Base-by-base conservation (phyloP, 2,888 invertebrate genomes). In the Plebejus anna region DNA sequence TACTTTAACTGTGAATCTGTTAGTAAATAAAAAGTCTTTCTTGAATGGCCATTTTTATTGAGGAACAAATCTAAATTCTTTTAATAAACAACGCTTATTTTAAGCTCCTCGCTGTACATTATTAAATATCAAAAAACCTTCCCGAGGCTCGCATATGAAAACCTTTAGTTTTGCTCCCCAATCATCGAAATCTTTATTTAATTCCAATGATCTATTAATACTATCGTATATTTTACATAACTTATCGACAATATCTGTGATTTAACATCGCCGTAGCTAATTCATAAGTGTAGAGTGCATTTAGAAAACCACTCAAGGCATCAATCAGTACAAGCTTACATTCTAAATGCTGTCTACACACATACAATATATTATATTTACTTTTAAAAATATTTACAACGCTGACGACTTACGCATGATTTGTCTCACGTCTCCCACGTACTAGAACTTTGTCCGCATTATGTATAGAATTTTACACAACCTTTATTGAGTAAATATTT, bases 141-240 rank as follows among this genome's bases (percentile, higher is more conserved):
- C 80, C 80, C 78, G 79, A 80, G 77, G 81, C 77, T 78, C 80
- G 79, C 82, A 75, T 77, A 76, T 57, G 82, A 82, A 85, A 82
- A 82, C 79, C 80, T 84, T 90, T 91, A 91, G 90, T 87, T 91
- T 91, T 91, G 90, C 86, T 90, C 90, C 90, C 88, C 90, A 90
- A 90, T 87, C 77, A 83, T 84, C 85, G 85, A 83, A 79, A 83
- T 80, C 78, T 90, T 89, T 90, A 91, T 88, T 81, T 82, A 85
- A 85, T 84, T 84, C 79, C 83, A 86, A 80, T 84, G 82, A 86
- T 81, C 84, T 79, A 85, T 81, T 83, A 86, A 86, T 84, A 85
- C 82, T 83, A 83, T 82, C 83, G 83, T 81, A 82, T 79, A 82
- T 83, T 84, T 85, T 85, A 84, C 82, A 86, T 55, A 16, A 55